Evolutionary conservation across 1,140 invertebrate genomes (phyloP), one percentile per base, ranked within the genome.

Genomic region (Drosophila lini): DNA sequence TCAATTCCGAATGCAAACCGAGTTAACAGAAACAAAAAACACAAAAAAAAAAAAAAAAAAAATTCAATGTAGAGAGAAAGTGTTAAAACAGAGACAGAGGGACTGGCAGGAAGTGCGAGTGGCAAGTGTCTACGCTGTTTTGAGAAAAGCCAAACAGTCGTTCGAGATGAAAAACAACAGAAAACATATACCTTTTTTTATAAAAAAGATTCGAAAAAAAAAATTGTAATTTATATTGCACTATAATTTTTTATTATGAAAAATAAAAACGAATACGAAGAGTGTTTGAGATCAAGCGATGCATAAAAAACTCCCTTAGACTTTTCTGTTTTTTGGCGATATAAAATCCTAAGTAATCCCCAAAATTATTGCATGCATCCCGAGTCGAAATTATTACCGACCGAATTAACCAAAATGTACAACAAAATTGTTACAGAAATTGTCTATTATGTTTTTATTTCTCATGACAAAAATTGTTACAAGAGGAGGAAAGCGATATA

Each of bases 171-270:
- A 71, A 76, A 70, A 58, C 47, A 74, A 82, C 50, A 44, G 65
- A 65, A 78, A 63, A 68, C 67, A 78, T 79, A 74, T 81, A 82
- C 71, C 80, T 84, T 88, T 88, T 88, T 89, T 89, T 84, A 84
- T 89, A 84, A 89, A 89, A 89, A 89, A 89, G 84, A 88, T 81
- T 85, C 65, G 63, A 69, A 75, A 65, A 68, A 69, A 67, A 74
- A 68, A 67, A 69, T 64, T 86, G 83, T 88, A 86, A 86, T 78
- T 82, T 83, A 78, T 71, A 79, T 59, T 79, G 75, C 74, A 81
- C 77, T 88, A 78, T 80, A 80, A 88, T 83, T 86, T 81, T 88
- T 88, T 88, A 86, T 83, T 86, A 63, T 89, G 80, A 89, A 88
- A 74, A 89, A 88, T 80, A 88, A 89, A 88, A 82, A 70, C 81